A percentile compares a stretch with the other conserved stretches of the same genome.
Conservation (phyloP, 1,140 invertebrate genomes). For the Idris sp. region DNA sequence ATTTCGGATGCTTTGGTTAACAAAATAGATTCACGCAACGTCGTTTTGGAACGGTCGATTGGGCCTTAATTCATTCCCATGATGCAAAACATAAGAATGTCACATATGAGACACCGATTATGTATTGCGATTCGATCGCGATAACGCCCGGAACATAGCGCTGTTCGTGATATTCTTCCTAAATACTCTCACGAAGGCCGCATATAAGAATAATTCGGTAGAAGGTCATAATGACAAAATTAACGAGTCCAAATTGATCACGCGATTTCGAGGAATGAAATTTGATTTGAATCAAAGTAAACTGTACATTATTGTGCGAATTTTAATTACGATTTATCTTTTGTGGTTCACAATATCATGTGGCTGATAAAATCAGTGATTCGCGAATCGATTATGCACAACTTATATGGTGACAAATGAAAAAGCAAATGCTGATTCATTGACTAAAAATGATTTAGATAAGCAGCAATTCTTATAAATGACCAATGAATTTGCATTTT, state of each 20-base stretch:
- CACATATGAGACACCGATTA: constrained; percentile 50
- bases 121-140: constrained; percentile 63
- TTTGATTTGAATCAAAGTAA: too few species aligned
- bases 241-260: constrained; percentile 17
- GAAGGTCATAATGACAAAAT: constrained; percentile 46
- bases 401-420: constrained; percentile 53
- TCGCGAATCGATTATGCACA: too few species aligned
- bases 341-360: too few species aligned
- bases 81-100: constrained; percentile 37
- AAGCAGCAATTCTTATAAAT: too few species aligned
- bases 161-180: constrained; percentile 52
- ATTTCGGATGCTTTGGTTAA: constrained; percentile 71
- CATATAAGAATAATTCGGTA: constrained; percentile 27
- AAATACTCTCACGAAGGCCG: constrained; percentile 51
- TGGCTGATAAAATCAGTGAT: too few species aligned
- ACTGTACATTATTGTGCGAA: too few species aligned
- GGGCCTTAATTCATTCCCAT: constrained; percentile 52
- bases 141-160: constrained; percentile 43
- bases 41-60: constrained; percentile 26
- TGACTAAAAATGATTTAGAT: too few species aligned
- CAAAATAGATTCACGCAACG: constrained; percentile 67
- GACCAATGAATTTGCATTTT: too few species aligned
- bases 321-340: too few species aligned
- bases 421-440: constrained; percentile 55
- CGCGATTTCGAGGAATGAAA: too few species aligned